Percentiles rank a stretch among this genome's conserved stretches.
Conservation (phyloP, 2,797 vertebrate species). For the Chiroxiphia lanceolata region DNA sequence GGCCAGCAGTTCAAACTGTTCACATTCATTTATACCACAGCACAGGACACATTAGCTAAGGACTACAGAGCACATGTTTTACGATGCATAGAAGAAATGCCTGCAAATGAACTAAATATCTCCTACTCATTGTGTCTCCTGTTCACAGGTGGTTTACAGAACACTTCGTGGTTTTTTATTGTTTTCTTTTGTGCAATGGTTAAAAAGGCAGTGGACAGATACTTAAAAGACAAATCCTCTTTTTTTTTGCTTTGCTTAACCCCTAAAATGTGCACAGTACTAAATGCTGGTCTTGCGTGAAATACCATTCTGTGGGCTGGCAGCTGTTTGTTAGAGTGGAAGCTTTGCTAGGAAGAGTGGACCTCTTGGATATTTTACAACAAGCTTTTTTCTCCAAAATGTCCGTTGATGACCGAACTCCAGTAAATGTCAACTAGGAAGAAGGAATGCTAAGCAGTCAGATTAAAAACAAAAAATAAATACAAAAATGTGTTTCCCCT, state of each 20-base stretch:
- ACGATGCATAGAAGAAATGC: not conserved
- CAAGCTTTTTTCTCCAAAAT: not conserved
- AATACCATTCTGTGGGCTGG: fast-evolving
- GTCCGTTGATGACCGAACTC: not conserved
- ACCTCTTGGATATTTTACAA: not conserved
- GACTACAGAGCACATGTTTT: not conserved
- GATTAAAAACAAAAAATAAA: not conserved
- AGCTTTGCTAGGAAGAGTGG: not conserved
- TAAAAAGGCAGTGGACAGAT: not conserved
- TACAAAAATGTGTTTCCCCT: not conserved
- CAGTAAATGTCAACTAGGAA: not conserved
- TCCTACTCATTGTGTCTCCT: not conserved
- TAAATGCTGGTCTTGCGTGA: not conserved
- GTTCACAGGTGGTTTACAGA: not conserved
- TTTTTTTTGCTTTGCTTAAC: not conserved
- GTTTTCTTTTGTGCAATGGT: not conserved
- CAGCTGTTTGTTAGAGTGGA: not conserved
- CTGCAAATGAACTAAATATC: not conserved
- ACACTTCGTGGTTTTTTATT: not conserved
- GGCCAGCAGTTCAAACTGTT: not conserved
- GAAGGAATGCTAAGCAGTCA: not conserved
- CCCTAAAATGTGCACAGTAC: not conserved
- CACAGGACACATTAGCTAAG: not conserved
- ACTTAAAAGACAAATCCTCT: not conserved
- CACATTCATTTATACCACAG: not conserved